Conservation (phyloP, 1,140 invertebrate species). For the Proales similis region DNA sequence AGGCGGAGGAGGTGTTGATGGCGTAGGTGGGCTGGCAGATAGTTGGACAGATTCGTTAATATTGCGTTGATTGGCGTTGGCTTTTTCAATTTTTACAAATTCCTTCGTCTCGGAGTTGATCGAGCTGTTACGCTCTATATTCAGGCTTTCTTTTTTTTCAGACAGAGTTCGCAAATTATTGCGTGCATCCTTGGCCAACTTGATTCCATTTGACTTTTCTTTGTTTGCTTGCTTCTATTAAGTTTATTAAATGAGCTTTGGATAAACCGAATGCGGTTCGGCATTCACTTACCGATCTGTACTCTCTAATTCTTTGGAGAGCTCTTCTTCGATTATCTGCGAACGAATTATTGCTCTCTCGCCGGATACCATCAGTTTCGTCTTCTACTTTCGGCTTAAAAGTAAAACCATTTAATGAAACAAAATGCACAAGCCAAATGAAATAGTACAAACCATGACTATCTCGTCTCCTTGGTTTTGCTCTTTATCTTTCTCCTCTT, state of each 20-base stretch:
- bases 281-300: constrained; percentile 5
- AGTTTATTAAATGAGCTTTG: not conserved
- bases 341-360: constrained; percentile 20
- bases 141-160: constrained; percentile 3
- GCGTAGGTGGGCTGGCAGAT: not conserved
- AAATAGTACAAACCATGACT: too few relatives aligned
- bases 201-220: constrained; percentile 25
- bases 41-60: not conserved
- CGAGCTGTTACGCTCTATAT: not conserved
- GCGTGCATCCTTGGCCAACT: not conserved
- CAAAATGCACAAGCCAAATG: too few relatives aligned
- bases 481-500: too few relatives aligned
- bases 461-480: too few relatives aligned
- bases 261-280: constrained; percentile 5
- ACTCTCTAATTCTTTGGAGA: constrained; percentile 18
- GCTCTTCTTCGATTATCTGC: constrained; percentile 29
- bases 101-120: not conserved
- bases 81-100: too few relatives aligned
- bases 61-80: too few relatives aligned
- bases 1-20: not conserved
- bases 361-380: constrained; percentile 15
- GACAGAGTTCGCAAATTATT: too few relatives aligned
- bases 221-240: not conserved
- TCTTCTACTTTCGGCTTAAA: constrained; percentile 31
- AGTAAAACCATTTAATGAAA: constrained; percentile 8